phyloP scores from a whole-genome alignment of 2,113 vertebrate genomes.

The Noturus placidus region DNA sequence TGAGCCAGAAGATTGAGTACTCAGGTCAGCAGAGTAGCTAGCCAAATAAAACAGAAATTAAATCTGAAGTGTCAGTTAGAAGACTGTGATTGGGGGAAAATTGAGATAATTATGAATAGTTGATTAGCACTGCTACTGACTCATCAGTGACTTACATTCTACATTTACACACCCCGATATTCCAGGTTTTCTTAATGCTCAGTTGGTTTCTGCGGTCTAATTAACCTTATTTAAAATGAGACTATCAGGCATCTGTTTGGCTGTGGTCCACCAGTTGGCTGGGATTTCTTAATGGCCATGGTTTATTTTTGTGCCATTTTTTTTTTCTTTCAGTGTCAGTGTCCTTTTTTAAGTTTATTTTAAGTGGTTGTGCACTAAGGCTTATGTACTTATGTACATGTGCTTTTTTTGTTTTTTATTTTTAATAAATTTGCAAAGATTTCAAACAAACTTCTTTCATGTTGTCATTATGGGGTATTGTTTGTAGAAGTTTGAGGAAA shows the following conservation, averaged over 20 bases:
- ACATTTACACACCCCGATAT: not conserved
- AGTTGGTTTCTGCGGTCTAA: not conserved
- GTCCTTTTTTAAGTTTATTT: not conserved
- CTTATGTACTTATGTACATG: too few species aligned
- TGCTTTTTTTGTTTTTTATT: too few species aligned
- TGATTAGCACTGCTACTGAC: not conserved
- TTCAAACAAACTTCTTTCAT: too few species aligned
- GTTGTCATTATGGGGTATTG: too few species aligned
- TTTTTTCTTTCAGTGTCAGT: not conserved
- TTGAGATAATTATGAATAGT: not conserved
- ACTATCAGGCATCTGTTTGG: constrained; percentile 12
- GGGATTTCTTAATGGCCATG: not conserved
- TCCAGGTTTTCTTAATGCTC: constrained; percentile 1
- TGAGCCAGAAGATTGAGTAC: constrained; percentile 1
- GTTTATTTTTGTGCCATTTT: not conserved
- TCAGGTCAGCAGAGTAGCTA: not conserved
- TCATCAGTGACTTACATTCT: constrained; percentile 7
- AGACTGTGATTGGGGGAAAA: not conserved
- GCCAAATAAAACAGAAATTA: not conserved
- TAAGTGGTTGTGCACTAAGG: not conserved
- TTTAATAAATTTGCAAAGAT: too few species aligned
- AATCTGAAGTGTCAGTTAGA: not conserved
- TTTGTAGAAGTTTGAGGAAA: too few species aligned
- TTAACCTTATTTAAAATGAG: constrained; percentile 1
- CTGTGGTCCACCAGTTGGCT: not conserved